Evolutionary conservation across 2,113 vertebrate genomes (phyloP), one percentile per base, ranked within the genome.

Genomic region (Chloropsis cyanopogon): DNA sequence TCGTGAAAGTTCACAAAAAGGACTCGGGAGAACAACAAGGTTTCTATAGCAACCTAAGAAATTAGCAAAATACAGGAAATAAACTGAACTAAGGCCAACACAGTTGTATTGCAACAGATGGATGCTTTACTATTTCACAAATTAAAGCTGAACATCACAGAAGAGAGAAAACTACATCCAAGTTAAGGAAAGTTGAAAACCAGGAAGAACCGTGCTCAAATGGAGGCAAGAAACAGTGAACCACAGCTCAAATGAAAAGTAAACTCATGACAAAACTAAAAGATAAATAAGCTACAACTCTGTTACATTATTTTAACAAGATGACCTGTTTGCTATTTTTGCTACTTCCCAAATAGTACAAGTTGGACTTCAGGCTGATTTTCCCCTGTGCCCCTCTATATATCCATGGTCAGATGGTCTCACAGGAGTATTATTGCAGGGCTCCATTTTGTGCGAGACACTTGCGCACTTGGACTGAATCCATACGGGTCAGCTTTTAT

Each of bases 1-100:
- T 89, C 0, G 0, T 21, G 11, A 14, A 90, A 93, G 63, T 69
- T 77, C 85, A 90, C 59, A 54, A 46, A 77, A 83, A 90, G 21
- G 35, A 59, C 69, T 79, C 33, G 33, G 31, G 33, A 94, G 42
- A 80, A 73, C 91, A 87, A 29, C 35, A 65, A 80, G 24, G 83
- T 91, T 94, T 77, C 94, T 71, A 93, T 70, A 83, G 94, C 68
- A 96, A 95, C 92, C 12, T 37, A 78, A 86, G 52, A 88, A 96
- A 94, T 90, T 68, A 93, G 69, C 42, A 83, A 92, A 86, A 91
- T 78, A 94, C 4, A 60, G 47, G 82, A 96, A 93, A 96, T 83
- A 90, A 77, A 92, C 19, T 81, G 76, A 88, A 93, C 39, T 47
- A 44, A 83, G 49, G 92, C 83, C 82, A 95, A 64, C 66, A 47